Evolutionary conservation across 1,140 invertebrate species (phyloP), one percentile per base, ranked within the genome.

Genomic region (Teleopsis dalmanni): DNA sequence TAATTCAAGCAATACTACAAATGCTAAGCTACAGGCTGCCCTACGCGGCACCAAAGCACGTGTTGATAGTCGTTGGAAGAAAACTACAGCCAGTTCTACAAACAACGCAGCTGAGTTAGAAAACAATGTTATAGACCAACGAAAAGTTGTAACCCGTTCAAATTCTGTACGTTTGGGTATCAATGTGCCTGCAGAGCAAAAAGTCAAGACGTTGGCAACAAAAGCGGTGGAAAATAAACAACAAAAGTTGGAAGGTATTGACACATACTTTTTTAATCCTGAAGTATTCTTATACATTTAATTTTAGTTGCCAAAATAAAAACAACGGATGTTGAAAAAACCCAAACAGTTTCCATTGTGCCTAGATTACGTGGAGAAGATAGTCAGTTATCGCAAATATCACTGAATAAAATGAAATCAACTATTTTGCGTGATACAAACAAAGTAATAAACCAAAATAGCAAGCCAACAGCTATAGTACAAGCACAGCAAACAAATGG

Each of bases 11-110:
- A n/a, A n/a, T n/a, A n/a, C n/a, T n/a, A n/a, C n/a, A n/a, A n/a
- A 50, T 31, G 26, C 54, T 1, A 69, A 67, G 44, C 31, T 68
- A 26, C 50, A 61, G 27, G 55, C 59, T 45, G 52, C 52, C 11
- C 45, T 60, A 25, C 56, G 58, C 10, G 56, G 51, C 40, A 53
- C 58, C 18, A 70, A 70, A 42, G 54, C 66, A 14, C 62, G 65
- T 22, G 67, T 70, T 44, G 67, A 70, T 35, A 61, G 61, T 2
- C 54, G 63, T 36, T 70, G 67, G 67, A 70, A 70, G 51, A 70
- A 70, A 22, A 52, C 56, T 38, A 47, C 26, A 47, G 51, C 57
- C 52, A 41, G 36, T 13, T 54, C 53, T 47, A 40, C 48, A 33
- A 41, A 41, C 27, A 14, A 25, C 14, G 49, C 49, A 5, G 29